Conservation (phyloP, 2,888 invertebrate genomes). For the Aelia acuminata region DNA sequence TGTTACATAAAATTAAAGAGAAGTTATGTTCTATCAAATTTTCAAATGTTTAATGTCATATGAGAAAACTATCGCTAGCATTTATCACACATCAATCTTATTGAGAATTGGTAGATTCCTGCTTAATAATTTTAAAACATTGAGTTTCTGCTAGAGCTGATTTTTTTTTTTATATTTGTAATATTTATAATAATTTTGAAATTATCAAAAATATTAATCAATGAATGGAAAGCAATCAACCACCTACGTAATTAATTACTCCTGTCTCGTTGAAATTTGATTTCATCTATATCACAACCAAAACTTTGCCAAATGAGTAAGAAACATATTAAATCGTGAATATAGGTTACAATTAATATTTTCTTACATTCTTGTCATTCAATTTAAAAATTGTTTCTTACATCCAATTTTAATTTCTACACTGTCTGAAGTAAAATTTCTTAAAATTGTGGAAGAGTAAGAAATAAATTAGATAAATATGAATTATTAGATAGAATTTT, state of each 20-base stretch:
- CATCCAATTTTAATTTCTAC: not conserved
- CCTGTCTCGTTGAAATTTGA: not conserved
- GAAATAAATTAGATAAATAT: no score
- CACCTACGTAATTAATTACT: not conserved
- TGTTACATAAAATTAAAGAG: no score
- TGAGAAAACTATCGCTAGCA: no score
- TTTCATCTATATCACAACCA: not conserved
- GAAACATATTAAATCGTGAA: not conserved
- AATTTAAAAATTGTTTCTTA: not conserved
- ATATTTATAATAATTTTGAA: not conserved
- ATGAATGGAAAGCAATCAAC: not conserved
- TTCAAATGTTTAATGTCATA: no score
- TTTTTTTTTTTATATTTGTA: not conserved
- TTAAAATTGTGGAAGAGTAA: no score
- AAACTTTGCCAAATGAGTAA: not conserved
- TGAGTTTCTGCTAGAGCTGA: not conserved
- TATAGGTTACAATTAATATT: not conserved
- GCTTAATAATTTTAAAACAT: no score
- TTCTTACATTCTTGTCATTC: not conserved
- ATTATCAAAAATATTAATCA: not conserved
- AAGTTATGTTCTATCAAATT: no score
- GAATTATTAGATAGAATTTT: no score
- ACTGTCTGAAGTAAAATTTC: not conserved
- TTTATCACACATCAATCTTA: no score
- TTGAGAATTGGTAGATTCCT: no score